Conservation (phyloP, 1,140 invertebrate species). For the Pseudomyrmex concolor region DNA sequence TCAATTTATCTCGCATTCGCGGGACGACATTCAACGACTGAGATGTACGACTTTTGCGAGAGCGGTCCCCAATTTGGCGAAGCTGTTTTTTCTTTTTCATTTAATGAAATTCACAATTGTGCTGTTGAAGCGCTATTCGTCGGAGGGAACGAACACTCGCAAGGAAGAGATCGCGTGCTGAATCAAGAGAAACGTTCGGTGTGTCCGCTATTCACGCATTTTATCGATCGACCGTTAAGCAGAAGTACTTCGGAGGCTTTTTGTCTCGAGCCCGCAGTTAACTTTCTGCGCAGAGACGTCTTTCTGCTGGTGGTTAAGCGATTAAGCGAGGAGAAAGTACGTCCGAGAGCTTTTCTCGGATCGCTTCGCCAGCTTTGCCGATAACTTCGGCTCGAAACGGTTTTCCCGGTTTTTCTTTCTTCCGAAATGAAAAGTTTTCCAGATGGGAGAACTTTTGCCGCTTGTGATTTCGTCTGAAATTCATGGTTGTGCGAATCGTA, state of each 20-base stretch:
- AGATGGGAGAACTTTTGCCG: background rate
- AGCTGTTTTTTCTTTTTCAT: background rate
- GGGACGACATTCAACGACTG: background rate
- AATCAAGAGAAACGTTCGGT: conserved; percentile 34
- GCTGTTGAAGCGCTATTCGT: background rate
- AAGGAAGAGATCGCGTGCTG: background rate
- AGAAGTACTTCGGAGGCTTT: conserved; percentile 10
- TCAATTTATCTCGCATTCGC: too few relatives aligned
- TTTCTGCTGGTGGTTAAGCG: conserved; percentile 32
- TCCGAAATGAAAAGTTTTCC: background rate
- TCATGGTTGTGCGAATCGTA: background rate
- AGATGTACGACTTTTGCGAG: background rate
- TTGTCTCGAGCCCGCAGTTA: conserved; percentile 44
- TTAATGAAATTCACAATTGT: background rate
- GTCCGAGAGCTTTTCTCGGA: conserved; percentile 24
- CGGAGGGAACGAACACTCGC: background rate
- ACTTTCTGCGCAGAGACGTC: conserved; percentile 52
- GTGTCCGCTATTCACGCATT: conserved; percentile 32
- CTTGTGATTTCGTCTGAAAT: background rate
- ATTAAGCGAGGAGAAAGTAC: conserved; percentile 43
- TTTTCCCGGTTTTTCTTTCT: conserved; percentile 8
- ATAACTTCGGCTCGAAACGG: conserved; percentile 56
- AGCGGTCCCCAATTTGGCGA: background rate
- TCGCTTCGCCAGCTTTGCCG: conserved; percentile 25
- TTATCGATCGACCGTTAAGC: conserved; percentile 65